These are phyloP conservation scores for Otolemur garnettii DNA, from an alignment of 2,113 vertebrate genomes.

Conservation along the genomic window DNA sequence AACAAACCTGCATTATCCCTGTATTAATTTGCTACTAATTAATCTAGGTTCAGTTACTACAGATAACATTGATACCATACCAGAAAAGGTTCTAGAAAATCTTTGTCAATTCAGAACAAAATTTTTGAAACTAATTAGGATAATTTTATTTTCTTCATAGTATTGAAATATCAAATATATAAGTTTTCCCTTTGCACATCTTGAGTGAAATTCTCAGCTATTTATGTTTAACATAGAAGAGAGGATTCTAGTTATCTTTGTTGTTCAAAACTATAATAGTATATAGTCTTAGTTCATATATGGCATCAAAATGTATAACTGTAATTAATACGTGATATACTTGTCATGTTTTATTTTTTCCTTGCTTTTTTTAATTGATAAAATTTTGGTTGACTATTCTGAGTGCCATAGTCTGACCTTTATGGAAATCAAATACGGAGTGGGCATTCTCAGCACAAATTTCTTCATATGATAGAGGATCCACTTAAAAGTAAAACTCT, in stretches of 20 bases:
- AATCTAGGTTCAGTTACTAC: neutral
- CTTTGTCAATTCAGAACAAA: neutral
- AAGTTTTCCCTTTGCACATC: neutral
- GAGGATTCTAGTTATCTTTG: neutral
- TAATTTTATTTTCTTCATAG: conserved; percentile 9
- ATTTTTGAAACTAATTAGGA: conserved; percentile 12
- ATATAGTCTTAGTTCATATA: neutral
- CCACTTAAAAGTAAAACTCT: neutral
- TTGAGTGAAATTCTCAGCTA: conserved; percentile 21
- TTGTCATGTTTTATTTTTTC: neutral
- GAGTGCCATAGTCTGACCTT: neutral
- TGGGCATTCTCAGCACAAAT: neutral
- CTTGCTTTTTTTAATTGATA: neutral
- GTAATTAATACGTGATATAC: fast-evolving
- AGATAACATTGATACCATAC: neutral
- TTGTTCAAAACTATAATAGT: neutral
- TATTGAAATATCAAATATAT: conserved; percentile 32
- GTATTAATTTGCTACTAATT: neutral
- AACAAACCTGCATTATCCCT: neutral
- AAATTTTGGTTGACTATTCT: neutral
- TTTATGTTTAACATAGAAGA: neutral
- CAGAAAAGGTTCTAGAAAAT: neutral
- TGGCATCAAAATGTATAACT: neutral
- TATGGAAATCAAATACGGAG: neutral
- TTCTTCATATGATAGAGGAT: conserved; percentile 2